Conservation (phyloP, 2,113 vertebrate species). For the Xenopus borealis region DNA sequence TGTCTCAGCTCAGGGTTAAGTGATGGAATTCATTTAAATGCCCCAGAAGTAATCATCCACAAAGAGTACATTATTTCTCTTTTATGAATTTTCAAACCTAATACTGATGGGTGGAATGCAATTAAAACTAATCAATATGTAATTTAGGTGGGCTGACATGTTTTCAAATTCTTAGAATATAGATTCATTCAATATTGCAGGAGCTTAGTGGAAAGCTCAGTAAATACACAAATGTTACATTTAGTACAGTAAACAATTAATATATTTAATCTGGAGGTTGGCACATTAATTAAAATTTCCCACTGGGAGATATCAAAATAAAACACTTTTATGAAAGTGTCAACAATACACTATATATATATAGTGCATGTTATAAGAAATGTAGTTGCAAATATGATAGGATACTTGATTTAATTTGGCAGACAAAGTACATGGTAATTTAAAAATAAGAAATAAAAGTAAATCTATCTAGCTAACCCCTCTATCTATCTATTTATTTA, state of each 20-base stretch:
- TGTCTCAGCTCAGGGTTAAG: constrained; percentile 84
- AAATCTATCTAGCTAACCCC: no score
- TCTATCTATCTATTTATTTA: no score
- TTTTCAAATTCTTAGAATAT: constrained; percentile 79
- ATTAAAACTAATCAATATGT: constrained; percentile 90
- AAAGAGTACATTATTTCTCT: constrained; percentile 91
- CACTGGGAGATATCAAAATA: constrained; percentile 5
- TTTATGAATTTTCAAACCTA: constrained; percentile 90
- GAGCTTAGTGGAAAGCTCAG: constrained; percentile 70
- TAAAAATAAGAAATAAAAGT: no score
- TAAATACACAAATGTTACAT: constrained; percentile 56
- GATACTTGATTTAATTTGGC: no score
- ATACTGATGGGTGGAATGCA: constrained; percentile 84
- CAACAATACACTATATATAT: background rate
- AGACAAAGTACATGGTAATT: no score
- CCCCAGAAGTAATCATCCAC: constrained; percentile 88
- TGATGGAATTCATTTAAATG: constrained; percentile 92
- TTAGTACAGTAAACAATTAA: constrained; percentile 64
- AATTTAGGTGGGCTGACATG: constrained; percentile 83
- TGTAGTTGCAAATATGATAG: no score
- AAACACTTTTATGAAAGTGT: background rate
- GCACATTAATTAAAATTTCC: constrained; percentile 45
- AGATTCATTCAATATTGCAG: constrained; percentile 80
- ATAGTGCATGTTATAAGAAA: background rate
- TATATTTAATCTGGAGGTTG: constrained; percentile 49